Conservation (phyloP, 2,888 invertebrate species). For the Cerceris ruficornis region DNA sequence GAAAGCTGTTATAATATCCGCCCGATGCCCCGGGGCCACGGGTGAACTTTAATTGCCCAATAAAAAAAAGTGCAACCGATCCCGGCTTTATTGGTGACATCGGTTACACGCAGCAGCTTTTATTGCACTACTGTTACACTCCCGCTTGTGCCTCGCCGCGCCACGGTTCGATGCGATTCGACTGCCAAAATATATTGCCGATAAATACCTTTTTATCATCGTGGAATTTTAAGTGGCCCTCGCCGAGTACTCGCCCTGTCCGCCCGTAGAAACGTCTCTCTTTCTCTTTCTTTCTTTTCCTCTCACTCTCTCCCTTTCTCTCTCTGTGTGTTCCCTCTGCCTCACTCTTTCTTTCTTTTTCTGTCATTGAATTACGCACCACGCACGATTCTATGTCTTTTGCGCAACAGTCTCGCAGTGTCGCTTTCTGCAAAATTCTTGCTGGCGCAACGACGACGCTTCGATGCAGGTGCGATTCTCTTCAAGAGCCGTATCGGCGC, state of each 20-base stretch:
- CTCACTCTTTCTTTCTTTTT: neutral
- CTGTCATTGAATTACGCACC: neutral
- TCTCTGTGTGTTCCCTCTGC: neutral
- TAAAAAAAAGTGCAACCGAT: slow-evolving; percentile 53
- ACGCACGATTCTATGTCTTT: neutral
- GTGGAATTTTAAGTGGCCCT: slow-evolving; percentile 61
- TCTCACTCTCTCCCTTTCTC: slow-evolving; percentile 9
- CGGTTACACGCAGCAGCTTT: slow-evolving; percentile 51
- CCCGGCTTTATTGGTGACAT: slow-evolving; percentile 59
- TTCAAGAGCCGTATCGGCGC: too few relatives aligned
- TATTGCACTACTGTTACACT: slow-evolving; percentile 54
- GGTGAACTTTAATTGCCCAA: slow-evolving; percentile 62
- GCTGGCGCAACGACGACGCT: too few relatives aligned
- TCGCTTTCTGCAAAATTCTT: too few relatives aligned
- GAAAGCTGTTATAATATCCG: slow-evolving; percentile 49
- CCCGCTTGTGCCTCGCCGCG: slow-evolving; percentile 21
- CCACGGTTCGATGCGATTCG: slow-evolving; percentile 9
- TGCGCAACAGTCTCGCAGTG: neutral
- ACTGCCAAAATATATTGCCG: slow-evolving; percentile 62
- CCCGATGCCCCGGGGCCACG: slow-evolving; percentile 37
- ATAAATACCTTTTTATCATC: slow-evolving; percentile 65
- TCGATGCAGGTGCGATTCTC: too few relatives aligned
- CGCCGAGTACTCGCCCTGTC: slow-evolving; percentile 6
- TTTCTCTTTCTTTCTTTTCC: neutral
- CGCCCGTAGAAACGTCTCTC: slow-evolving; percentile 9